phyloP scores from a whole-genome alignment of 2,113 vertebrate species.

The Columba livia region DNA sequence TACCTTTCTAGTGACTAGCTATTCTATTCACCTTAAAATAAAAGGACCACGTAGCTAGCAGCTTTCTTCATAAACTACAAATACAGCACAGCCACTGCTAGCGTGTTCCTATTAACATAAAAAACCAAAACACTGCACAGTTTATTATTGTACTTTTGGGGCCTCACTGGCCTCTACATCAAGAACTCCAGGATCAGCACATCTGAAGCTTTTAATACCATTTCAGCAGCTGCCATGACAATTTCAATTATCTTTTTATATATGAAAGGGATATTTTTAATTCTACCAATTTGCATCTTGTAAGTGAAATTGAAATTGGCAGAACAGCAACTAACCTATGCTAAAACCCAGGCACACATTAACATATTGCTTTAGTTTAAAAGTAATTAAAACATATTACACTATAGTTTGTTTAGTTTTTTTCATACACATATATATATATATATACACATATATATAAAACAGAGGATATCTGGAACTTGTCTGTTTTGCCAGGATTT shows the following conservation, averaged over 20 bases:
- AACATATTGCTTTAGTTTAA: conserved; percentile 34
- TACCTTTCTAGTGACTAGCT: not conserved
- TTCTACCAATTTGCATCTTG: conserved; percentile 52
- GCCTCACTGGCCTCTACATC: not conserved
- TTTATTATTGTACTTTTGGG: not conserved
- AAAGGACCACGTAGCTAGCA: not conserved
- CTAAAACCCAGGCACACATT: conserved; percentile 25
- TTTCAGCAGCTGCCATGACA: conserved; percentile 45
- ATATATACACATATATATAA: no score
- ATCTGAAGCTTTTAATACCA: conserved; percentile 44
- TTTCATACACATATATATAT: not conserved
- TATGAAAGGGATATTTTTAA: conserved; percentile 56
- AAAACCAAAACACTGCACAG: not conserved
- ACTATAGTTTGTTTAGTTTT: not conserved
- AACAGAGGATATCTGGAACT: not conserved
- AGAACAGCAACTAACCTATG: conserved; percentile 41
- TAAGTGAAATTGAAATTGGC: conserved; percentile 48
- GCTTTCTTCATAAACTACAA: not conserved
- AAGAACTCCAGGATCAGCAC: conserved; percentile 28
- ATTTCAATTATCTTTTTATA: conserved; percentile 54
- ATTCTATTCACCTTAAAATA: not conserved
- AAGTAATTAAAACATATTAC: conserved; percentile 36
- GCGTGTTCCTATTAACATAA: not conserved
- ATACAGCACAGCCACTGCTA: not conserved
- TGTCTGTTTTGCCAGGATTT: not conserved